These are phyloP conservation scores for Drosophila repleta DNA, from an alignment of 1,140 invertebrate genomes.

Conservation along the genomic window DNA sequence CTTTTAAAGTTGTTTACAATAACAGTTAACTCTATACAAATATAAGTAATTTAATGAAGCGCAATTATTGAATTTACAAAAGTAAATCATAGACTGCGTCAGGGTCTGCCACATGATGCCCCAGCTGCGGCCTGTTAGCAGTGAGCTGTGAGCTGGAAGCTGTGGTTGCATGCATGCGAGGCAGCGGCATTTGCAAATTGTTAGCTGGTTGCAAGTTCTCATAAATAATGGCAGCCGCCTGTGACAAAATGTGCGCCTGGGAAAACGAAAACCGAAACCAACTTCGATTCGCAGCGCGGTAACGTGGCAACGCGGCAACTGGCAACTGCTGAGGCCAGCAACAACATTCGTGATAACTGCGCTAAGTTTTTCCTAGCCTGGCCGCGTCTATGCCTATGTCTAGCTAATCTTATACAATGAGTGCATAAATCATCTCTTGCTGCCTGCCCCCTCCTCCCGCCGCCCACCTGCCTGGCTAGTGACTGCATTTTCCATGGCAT, in stretches of 20 bases:
- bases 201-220: slow-evolving; percentile 24
- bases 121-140: neutral
- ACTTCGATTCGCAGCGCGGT: neutral
- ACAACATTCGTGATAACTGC: slow-evolving; percentile 73
- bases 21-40: slow-evolving; percentile 51
- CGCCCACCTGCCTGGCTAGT: neutral
- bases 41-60: slow-evolving; percentile 62
- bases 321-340: slow-evolving; percentile 34
- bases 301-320: neutral
- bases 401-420: slow-evolving; percentile 70
- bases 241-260: slow-evolving; percentile 77
- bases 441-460: slow-evolving; percentile 8
- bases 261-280: slow-evolving; percentile 50
- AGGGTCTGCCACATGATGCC: slow-evolving; percentile 66
- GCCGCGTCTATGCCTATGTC: slow-evolving; percentile 23
- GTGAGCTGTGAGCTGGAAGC: neutral
- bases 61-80: slow-evolving; percentile 69
- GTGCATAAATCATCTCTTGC: slow-evolving; percentile 77
- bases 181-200: slow-evolving; percentile 48
- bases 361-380: slow-evolving; percentile 58
- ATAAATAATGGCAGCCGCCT: slow-evolving; percentile 74
- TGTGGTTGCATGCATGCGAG: slow-evolving; percentile 24
- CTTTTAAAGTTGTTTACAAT: slow-evolving; percentile 50
- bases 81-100: slow-evolving; percentile 69
- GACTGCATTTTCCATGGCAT: slow-evolving; percentile 49